phyloP scores from a whole-genome alignment of 53 echinoderm and acorn worm species.

The Mesocentrotus franciscanus region DNA sequence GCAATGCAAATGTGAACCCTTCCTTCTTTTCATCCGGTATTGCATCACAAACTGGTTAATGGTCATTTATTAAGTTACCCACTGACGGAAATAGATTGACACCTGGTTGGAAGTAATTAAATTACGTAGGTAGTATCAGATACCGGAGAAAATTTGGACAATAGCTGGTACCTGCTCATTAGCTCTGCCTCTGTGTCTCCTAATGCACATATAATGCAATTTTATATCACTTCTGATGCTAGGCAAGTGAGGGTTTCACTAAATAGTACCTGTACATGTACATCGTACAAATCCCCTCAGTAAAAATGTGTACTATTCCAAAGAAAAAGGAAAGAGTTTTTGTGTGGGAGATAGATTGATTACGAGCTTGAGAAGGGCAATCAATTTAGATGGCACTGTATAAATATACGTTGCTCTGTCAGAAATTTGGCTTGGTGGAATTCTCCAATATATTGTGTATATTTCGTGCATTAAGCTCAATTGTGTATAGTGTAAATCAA shows the following conservation, averaged over 20 bases:
- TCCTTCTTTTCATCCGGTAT: not conserved
- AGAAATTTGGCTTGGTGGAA: no score
- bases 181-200: not conserved
- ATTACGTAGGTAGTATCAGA: not conserved
- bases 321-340: not conserved
- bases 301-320: not conserved
- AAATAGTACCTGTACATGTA: not conserved
- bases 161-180: constrained; percentile 15
- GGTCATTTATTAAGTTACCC: not conserved
- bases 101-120: not conserved
- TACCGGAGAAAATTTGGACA: not conserved
- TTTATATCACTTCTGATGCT: not conserved
- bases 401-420: no score
- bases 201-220: not conserved
- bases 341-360: not conserved
- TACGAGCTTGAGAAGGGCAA: not conserved
- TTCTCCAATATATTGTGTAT: no score
- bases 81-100: not conserved
- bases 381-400: not conserved
- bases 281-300: not conserved
- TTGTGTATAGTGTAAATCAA: no score
- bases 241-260: not conserved
- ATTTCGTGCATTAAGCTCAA: no score
- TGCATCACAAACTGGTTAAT: not conserved
- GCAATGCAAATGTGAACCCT: not conserved